Evolutionary conservation across 1,140 invertebrate genomes (phyloP), one percentile per base, ranked within the genome.

Genomic region (Temnothorax curvispinosus): DNA sequence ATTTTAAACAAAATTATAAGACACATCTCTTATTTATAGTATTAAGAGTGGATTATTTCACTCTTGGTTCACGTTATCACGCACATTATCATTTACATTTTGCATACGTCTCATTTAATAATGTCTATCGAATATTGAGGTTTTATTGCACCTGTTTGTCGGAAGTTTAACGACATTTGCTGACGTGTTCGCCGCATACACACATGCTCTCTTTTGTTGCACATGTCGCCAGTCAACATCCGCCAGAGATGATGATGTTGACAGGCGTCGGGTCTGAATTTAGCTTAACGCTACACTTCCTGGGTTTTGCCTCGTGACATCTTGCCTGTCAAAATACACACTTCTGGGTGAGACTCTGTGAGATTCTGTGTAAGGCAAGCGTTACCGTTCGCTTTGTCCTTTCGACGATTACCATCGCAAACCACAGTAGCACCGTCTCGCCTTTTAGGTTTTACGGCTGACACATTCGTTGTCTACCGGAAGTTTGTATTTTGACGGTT

Each of bases 401-500:
- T 54, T 87, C 69, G 35, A 41, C 85, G 38, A 67, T 88, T 67
- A 38, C 9, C 38, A 32, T 27, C 58, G 27, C 35, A 69, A 69
- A 58, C 78, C 56, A 9, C 38, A 56, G 58, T 35, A 47, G 47
- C 64, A n/a, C 47, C 27, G 27, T 18, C 15, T 65, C 27, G 86
- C 87, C 87, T 77, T 71, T 82, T 65, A 65, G 35, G 41, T 75
- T 88, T 89, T 89, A 89, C 78, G 87, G 67, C 77, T 65, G 71
- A 27, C 54, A 71, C 47, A 85, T 84, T 89, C 72, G 72, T 77
- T 67, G 80, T 85, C 71, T 65, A 65, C 78, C 87, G 88, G 88
- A 89, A 85, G 87, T 88, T 89, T 88, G 72, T 58, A 60, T 89
- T 88, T 44, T 65, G 27, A 32, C 62, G 71, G 18, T 88, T 88